These are phyloP conservation scores for Rhinopithecus roxellana DNA, from an alignment of 2,113 vertebrate genomes.

Conservation along the genomic window DNA sequence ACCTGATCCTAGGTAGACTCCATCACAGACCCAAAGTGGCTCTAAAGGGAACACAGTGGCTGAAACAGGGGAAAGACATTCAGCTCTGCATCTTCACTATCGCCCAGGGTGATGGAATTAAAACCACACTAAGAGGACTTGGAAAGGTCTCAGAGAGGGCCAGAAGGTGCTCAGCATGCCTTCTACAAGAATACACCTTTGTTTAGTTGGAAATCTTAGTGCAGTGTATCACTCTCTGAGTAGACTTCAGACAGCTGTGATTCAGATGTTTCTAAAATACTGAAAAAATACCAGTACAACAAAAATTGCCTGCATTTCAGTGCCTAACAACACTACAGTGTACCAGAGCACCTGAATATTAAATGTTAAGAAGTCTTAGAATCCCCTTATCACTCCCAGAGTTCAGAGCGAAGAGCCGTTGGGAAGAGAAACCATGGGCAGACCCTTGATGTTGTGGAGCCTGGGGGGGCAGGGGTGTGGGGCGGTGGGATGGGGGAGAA, in stretches of 20 bases:
- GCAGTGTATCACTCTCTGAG: neutral
- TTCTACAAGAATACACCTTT: neutral
- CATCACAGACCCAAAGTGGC: neutral
- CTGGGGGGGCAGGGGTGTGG: neutral
- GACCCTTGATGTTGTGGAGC: neutral
- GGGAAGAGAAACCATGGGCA: neutral
- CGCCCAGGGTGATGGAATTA: neutral
- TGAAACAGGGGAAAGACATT: neutral
- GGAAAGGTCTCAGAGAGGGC: neutral
- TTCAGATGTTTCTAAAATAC: neutral
- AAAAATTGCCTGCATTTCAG: neutral
- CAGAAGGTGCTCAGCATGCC: neutral
- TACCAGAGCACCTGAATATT: neutral
- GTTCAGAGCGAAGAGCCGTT: neutral
- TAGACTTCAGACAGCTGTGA: neutral
- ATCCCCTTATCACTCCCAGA: neutral
- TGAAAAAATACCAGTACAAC: conserved; percentile 4
- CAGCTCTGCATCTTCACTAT: neutral
- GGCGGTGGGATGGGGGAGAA: neutral
- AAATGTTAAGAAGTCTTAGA: neutral
- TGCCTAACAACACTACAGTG: neutral
- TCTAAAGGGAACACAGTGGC: neutral
- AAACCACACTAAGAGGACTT: neutral
- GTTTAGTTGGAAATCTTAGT: conserved; percentile 11
- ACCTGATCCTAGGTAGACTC: neutral